Conservation (phyloP, 1,140 invertebrate genomes). For the Paramacrobiotus metropolitanus region DNA sequence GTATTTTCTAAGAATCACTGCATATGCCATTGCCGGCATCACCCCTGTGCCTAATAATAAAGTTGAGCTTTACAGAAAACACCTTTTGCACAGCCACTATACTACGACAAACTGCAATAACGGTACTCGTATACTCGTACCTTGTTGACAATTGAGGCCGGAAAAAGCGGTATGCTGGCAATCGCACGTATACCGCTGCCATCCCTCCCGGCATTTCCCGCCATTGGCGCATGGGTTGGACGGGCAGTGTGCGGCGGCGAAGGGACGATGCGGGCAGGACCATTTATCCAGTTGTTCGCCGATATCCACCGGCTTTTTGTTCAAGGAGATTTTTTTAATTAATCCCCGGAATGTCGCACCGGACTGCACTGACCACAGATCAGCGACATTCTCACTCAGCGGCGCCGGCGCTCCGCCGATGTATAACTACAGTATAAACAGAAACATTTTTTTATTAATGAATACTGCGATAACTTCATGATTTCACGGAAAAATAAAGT, state of each 20-base stretch:
- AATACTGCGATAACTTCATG: no score
- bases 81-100: no score
- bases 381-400: not conserved
- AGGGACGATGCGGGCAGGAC: no score
- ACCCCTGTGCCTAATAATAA: no score
- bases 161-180: constrained; percentile 67
- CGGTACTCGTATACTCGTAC: constrained; percentile 27
- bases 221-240: constrained; percentile 69
- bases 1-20: no score
- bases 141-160: constrained; percentile 71
- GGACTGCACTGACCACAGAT: not conserved
- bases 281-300: no score
- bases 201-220: constrained; percentile 68
- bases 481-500: no score
- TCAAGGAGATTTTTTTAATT: not conserved
- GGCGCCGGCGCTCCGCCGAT: not conserved
- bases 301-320: not conserved
- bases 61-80: no score
- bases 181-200: constrained; percentile 88
- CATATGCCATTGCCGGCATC: no score
- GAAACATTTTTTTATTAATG: no score
- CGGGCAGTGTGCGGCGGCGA: constrained; percentile 57
- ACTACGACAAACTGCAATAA: no score
- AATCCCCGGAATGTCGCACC: not conserved
- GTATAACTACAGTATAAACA: not conserved